A percentile compares a stretch with the other conserved stretches of the same genome.
phyloP scores from a whole-genome alignment of 2,888 invertebrate genomes.

The Boloria euphrosyne region DNA sequence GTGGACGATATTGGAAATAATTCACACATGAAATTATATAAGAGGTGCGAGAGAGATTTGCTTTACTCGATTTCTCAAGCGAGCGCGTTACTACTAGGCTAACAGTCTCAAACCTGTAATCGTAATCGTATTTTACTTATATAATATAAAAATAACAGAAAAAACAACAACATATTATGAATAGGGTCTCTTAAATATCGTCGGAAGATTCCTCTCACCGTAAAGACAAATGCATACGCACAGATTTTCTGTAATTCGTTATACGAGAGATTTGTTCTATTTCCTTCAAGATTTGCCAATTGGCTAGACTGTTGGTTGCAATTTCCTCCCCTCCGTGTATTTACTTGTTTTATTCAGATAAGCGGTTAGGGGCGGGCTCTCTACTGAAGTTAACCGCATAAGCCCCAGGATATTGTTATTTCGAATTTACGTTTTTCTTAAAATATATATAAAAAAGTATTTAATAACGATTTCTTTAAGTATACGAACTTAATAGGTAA shows the following conservation, averaged over 20 bases:
- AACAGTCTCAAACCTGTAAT: no score
- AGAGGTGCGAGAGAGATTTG: no score
- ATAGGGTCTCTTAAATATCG: no score
- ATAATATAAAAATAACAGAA: neutral
- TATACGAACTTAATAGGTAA: no score
- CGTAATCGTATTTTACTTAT: no score
- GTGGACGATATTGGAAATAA: no score
- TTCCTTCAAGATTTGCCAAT: conserved; percentile 37
- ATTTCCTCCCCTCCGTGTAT: conserved; percentile 33
- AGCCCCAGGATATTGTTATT: conserved; percentile 13
- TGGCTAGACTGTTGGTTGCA: conserved; percentile 36
- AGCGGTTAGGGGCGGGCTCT: conserved; percentile 25
- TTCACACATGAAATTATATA: no score
- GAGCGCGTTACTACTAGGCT: no score
- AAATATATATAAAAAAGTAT: no score
- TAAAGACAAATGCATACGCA: neutral
- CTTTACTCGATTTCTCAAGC: no score
- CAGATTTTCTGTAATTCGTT: conserved; percentile 18
- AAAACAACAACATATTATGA: no score
- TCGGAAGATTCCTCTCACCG: neutral
- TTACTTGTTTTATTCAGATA: conserved; percentile 33
- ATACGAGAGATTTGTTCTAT: conserved; percentile 34
- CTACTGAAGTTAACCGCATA: conserved; percentile 15
- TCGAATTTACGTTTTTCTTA: neutral
- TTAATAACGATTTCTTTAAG: no score